These are phyloP conservation scores for Cossypha caffra DNA, from an alignment of 2,797 vertebrate species.

Conservation along the genomic window DNA sequence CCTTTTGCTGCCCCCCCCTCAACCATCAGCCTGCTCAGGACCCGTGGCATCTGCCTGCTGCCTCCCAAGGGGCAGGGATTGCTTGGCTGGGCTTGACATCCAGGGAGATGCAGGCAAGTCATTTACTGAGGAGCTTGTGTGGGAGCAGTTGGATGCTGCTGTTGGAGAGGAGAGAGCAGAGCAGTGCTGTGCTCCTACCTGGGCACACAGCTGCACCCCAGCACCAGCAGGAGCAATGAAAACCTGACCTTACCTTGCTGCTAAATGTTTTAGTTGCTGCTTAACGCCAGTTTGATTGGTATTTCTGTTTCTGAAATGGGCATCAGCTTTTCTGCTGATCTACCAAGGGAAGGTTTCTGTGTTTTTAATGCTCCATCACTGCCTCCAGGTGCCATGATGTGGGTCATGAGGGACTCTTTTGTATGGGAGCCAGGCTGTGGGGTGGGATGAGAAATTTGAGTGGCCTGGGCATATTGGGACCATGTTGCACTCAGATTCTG, in stretches of 20 bases:
- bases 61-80: neutral
- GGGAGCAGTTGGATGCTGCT: neutral
- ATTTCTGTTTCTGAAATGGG: neutral
- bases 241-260: neutral
- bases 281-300: neutral
- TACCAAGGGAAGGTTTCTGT: neutral
- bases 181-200: neutral
- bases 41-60: accelerated
- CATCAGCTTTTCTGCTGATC: neutral
- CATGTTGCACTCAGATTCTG: neutral
- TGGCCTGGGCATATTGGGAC: neutral
- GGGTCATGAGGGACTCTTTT: too few species aligned
- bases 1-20: neutral
- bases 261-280: neutral
- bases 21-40: neutral
- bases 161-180: neutral
- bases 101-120: neutral
- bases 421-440: neutral
- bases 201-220: neutral
- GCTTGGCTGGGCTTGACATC: neutral
- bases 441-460: neutral
- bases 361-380: accelerated
- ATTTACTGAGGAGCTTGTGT: neutral
- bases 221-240: neutral
- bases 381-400: accelerated